These are phyloP conservation scores for Dipus sagitta DNA, from an alignment of 2,797 vertebrate genomes.

Conservation along the genomic window DNA sequence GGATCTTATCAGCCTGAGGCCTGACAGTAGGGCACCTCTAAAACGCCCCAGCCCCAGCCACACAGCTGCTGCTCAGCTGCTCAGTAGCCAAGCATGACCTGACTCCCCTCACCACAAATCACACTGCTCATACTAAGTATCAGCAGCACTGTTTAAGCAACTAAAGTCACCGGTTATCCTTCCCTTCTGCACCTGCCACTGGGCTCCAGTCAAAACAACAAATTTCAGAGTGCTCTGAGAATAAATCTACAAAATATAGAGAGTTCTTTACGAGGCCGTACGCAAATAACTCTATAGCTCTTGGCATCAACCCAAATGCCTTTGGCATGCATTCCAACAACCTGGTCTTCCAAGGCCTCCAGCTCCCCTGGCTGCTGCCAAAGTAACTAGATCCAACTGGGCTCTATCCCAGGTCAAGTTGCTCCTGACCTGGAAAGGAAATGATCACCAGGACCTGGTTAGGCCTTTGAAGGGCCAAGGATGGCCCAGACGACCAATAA, in stretches of 20 bases:
- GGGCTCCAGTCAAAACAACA: slow-evolving; percentile 26
- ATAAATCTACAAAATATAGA: neutral
- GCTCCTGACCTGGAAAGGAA: neutral
- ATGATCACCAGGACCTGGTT: neutral
- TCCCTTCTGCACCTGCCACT: neutral
- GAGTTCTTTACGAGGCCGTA: neutral
- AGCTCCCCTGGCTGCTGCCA: neutral
- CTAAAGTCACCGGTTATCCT: neutral
- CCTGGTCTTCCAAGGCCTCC: neutral
- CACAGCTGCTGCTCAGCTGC: neutral
- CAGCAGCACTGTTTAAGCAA: slow-evolving; percentile 41
- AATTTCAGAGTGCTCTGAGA: slow-evolving; percentile 25
- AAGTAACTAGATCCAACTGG: neutral
- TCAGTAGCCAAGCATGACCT: neutral
- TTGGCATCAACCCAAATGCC: slow-evolving; percentile 28
- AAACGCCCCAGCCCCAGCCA: neutral
- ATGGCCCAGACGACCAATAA: neutral
- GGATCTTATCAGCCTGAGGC: slow-evolving; percentile 4
- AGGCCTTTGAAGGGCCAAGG: neutral
- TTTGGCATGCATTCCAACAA: slow-evolving; percentile 29
- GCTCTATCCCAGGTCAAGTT: neutral
- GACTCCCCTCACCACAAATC: neutral
- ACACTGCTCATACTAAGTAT: slow-evolving; percentile 2
- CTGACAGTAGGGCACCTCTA: neutral
- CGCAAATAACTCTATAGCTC: neutral